Evolutionary conservation across 2,888 invertebrate genomes (phyloP).

Genomic region (Homarus gammarus): DNA sequence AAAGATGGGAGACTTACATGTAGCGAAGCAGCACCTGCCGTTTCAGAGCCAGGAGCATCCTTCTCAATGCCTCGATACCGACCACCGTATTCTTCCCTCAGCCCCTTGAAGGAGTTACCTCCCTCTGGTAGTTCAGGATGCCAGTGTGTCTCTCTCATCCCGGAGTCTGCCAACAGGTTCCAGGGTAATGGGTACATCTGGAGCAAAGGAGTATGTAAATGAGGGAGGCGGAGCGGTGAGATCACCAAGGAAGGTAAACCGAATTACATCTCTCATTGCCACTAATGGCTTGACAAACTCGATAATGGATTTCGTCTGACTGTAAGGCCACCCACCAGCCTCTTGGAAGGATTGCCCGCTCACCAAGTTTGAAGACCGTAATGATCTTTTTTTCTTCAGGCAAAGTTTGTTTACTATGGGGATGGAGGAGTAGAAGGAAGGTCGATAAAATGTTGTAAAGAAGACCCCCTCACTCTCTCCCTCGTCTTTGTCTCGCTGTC

Average conservation of each 20-base stretch:
- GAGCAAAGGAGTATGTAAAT: neutral
- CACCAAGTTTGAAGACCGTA: neutral
- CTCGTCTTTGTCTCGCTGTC: too few species aligned
- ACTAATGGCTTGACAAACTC: conserved; percentile 32
- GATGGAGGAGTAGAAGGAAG: too few species aligned
- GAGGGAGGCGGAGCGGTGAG: neutral
- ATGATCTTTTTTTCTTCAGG: neutral
- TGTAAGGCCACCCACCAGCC: neutral
- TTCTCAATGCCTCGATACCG: too few species aligned
- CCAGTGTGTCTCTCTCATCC: too few species aligned
- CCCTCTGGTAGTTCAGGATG: neutral
- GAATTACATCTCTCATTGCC: conserved; percentile 20
- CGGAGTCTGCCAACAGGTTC: neutral
- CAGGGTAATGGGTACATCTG: neutral
- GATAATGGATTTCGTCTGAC: conserved; percentile 18
- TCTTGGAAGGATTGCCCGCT: neutral
- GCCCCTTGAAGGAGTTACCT: neutral
- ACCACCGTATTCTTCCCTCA: neutral
- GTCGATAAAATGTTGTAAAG: too few species aligned
- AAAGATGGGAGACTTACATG: too few species aligned
- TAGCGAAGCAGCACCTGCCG: too few species aligned
- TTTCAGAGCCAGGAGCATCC: too few species aligned
- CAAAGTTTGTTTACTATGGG: neutral
- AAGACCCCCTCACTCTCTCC: too few species aligned
- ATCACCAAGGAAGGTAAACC: conserved; percentile 15